Evolutionary conservation across 2,797 vertebrate species (phyloP).

Genomic region (Sebastes diaconus): DNA sequence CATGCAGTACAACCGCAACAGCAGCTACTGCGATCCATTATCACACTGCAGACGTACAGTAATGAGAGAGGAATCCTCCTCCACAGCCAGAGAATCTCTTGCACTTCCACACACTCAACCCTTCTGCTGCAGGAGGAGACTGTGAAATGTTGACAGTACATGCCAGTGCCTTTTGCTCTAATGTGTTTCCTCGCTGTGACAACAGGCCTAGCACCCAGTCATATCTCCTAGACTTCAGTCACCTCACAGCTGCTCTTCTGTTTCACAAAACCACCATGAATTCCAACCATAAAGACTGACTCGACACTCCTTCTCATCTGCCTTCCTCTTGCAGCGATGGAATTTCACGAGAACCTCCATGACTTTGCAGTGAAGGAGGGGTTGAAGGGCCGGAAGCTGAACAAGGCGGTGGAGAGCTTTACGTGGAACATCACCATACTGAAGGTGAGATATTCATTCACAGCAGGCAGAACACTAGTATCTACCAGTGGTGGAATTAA

Average conservation of each 20-base stretch:
- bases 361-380: slow-evolving; percentile 93
- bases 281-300: background rate
- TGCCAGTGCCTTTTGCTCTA: slow-evolving; percentile 28
- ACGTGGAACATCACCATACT: slow-evolving; percentile 99
- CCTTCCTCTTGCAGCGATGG: slow-evolving; percentile 87
- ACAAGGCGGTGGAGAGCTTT: slow-evolving; percentile 96
- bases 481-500: background rate
- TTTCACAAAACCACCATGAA: slow-evolving; percentile 6
- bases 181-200: slow-evolving; percentile 37
- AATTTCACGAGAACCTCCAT: slow-evolving; percentile 96
- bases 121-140: background rate
- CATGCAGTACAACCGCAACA: background rate
- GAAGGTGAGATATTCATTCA: slow-evolving; percentile 84
- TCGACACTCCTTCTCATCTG: background rate
- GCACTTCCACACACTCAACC: background rate
- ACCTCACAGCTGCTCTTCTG: slow-evolving; percentile 21
- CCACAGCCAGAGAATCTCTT: background rate
- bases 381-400: slow-evolving; percentile 93
- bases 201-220: slow-evolving; percentile 20
- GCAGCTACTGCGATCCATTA: background rate
- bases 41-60: background rate
- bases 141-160: slow-evolving; percentile 34
- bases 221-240: slow-evolving; percentile 4
- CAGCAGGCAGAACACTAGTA: background rate
- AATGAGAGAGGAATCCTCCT: background rate